Percentiles rank a stretch among this genome's conserved stretches.
phyloP scores from a whole-genome alignment of 1,140 invertebrate species.

The Lepidurus packardi region DNA sequence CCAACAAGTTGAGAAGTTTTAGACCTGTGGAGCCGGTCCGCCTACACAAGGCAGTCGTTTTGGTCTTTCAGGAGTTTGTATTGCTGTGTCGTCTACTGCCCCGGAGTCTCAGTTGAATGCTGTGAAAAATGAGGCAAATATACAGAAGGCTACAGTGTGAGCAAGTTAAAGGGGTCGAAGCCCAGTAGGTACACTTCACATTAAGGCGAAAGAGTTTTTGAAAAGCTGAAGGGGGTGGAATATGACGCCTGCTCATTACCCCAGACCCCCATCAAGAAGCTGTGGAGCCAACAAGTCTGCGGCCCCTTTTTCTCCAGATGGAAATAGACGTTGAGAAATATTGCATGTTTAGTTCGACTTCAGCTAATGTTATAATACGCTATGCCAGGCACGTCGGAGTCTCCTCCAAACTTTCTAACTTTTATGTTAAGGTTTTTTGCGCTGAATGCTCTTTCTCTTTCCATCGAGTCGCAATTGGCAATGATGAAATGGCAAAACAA shows the following conservation, averaged over 20 bases:
- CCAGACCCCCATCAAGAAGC: constrained; percentile 3
- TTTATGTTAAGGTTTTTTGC: neutral
- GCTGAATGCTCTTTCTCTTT: neutral
- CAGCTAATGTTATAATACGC: constrained; percentile 8
- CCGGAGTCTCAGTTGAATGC: no score
- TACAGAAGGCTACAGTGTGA: neutral
- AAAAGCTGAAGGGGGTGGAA: constrained; percentile 17
- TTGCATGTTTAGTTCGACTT: neutral
- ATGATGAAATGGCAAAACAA: neutral
- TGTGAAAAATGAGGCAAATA: no score
- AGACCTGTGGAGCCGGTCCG: no score
- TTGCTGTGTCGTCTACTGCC: no score
- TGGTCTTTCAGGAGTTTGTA: no score
- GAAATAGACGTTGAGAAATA: constrained; percentile 15
- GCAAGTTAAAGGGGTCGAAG: neutral
- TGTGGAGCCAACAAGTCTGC: neutral
- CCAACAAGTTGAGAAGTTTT: no score
- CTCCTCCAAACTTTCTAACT: constrained; percentile 11
- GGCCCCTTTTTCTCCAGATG: constrained; percentile 13
- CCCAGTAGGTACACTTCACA: neutral
- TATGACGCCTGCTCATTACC: constrained; percentile 2
- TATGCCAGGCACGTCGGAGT: constrained; percentile 3
- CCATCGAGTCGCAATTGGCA: neutral
- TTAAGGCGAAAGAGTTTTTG: neutral
- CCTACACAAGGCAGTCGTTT: no score